phyloP scores from a whole-genome alignment of 2,888 invertebrate genomes.

The Scaptomyza polygonia region DNA sequence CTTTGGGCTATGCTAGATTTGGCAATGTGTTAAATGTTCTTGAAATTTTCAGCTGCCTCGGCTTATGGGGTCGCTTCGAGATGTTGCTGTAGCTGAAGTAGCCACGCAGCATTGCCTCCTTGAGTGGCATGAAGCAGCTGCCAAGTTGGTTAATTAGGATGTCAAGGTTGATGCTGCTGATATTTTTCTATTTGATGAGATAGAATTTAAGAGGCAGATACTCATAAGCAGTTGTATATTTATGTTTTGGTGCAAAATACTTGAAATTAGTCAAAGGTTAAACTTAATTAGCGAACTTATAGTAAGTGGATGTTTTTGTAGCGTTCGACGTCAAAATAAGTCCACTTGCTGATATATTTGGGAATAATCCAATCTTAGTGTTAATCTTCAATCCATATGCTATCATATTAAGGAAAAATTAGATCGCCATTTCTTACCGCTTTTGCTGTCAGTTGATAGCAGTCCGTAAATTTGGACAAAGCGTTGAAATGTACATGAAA shows the following conservation, averaged over 20 bases:
- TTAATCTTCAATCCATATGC: not conserved
- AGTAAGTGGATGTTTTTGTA: not conserved
- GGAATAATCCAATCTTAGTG: not conserved
- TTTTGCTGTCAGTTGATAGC: not conserved
- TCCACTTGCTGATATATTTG: not conserved
- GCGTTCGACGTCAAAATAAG: not conserved
- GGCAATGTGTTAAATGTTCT: constrained; percentile 80
- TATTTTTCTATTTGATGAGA: constrained; percentile 28
- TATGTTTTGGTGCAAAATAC: not conserved
- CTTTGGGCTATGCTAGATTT: constrained; percentile 72
- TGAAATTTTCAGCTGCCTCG: constrained; percentile 62
- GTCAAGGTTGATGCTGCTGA: constrained; percentile 71
- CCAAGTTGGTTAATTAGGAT: constrained; percentile 73
- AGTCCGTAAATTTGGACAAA: not conserved
- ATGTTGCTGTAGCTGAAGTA: constrained; percentile 21
- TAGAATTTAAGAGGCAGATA: not conserved
- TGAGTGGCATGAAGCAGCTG: constrained; percentile 67
- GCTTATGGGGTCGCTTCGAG: constrained; percentile 29
- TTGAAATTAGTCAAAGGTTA: not conserved
- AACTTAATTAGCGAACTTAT: not conserved
- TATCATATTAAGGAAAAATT: not conserved
- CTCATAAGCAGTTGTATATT: not conserved
- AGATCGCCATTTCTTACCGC: not conserved
- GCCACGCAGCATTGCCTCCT: constrained; percentile 59
- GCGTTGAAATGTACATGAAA: too few relatives aligned